phyloP scores from a whole-genome alignment of 1,140 invertebrate genomes.

The Ips typographus region DNA sequence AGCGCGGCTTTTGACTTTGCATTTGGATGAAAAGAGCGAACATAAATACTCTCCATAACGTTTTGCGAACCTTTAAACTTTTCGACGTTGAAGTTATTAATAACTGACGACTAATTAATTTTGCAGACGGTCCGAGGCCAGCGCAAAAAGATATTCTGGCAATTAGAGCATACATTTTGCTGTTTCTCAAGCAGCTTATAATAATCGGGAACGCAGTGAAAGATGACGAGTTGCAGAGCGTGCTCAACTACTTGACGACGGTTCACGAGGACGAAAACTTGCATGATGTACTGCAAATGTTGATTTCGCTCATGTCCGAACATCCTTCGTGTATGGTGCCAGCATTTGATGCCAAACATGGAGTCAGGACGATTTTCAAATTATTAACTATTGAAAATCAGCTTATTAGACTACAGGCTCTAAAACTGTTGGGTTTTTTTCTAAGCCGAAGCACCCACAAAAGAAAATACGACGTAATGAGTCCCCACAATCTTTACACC shows the following conservation, averaged over 20 bases:
- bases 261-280: slow-evolving; percentile 99
- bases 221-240: slow-evolving; percentile 97
- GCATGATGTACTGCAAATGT: slow-evolving; percentile 95
- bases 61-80: not conserved
- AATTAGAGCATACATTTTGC: slow-evolving; percentile 91
- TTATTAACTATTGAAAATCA: slow-evolving; percentile 93
- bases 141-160: slow-evolving; percentile 91
- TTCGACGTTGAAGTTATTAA: not conserved
- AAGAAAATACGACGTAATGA: slow-evolving; percentile 98
- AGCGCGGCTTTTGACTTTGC: too few relatives aligned
- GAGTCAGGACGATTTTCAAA: slow-evolving; percentile 96
- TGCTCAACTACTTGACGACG: slow-evolving; percentile 96
- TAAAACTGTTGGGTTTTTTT: slow-evolving; percentile 95
- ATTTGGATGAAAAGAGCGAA: too few relatives aligned
- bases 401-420: slow-evolving; percentile 89
- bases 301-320: slow-evolving; percentile 96
- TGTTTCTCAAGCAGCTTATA: slow-evolving; percentile 95
- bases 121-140: slow-evolving; percentile 88
- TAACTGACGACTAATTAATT: slow-evolving; percentile 10
- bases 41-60: too few relatives aligned
- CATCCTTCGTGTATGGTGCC: slow-evolving; percentile 98
- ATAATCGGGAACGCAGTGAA: slow-evolving; percentile 96
- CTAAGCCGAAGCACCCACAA: slow-evolving; percentile 93
- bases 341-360: slow-evolving; percentile 96
- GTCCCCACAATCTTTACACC: slow-evolving; percentile 96